Percentiles rank a stretch among this genome's conserved stretches.
phyloP scores from a whole-genome alignment of 2,113 vertebrate species.

The Okapia johnstoni region DNA sequence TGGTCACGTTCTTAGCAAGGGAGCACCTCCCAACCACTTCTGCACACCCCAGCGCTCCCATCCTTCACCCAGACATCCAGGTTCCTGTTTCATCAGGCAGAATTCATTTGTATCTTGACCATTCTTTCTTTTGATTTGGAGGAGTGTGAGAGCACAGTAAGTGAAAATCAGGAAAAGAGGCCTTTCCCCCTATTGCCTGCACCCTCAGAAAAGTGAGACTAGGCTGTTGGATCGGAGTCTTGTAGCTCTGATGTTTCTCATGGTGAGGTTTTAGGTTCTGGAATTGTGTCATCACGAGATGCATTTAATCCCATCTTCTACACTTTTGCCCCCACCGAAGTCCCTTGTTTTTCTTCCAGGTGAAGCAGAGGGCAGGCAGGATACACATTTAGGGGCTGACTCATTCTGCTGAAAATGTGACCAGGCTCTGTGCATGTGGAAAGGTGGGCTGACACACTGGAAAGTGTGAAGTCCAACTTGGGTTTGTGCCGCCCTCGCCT shows the following conservation, averaged over 20 bases:
- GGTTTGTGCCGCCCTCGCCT: neutral
- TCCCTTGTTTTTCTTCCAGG: neutral
- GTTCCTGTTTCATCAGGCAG: neutral
- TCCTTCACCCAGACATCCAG: neutral
- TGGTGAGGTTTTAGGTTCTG: neutral
- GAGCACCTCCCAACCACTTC: neutral
- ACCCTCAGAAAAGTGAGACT: neutral
- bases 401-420: neutral
- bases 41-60: neutral
- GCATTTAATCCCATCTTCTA: neutral
- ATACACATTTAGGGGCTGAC: neutral
- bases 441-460: neutral
- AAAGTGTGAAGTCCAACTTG: neutral
- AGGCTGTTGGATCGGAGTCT: neutral
- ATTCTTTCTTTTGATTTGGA: neutral
- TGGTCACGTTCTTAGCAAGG: neutral
- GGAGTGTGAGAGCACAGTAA: neutral
- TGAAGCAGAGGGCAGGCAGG: neutral
- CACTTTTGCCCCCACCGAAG: rapidly evolving
- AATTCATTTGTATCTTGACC: neutral
- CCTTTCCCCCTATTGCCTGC: neutral
- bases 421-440: neutral
- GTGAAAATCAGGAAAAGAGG: neutral
- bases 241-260: neutral
- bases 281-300: neutral